phyloP scores from a whole-genome alignment of 2,113 vertebrate species.

The Pavo muticus region DNA sequence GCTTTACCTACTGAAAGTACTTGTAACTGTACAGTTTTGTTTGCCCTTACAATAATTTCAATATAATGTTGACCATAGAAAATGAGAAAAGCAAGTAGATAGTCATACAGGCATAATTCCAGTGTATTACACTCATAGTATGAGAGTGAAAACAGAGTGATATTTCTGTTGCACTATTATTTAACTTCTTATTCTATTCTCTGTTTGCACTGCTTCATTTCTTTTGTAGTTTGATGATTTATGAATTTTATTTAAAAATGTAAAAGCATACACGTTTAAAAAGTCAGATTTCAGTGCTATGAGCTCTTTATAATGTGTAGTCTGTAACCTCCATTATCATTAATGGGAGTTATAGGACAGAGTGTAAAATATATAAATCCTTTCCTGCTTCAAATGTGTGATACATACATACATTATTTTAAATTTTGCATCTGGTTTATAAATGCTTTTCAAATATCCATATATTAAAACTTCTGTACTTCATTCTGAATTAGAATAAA shows the following conservation, averaged over 20 bases:
- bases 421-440: not conserved
- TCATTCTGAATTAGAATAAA: not conserved
- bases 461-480: not conserved
- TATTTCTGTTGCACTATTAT: constrained; percentile 29
- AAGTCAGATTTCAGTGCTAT: not conserved
- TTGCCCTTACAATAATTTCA: constrained; percentile 68
- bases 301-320: not conserved
- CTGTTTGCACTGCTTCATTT: not conserved
- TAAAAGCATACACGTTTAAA: not conserved
- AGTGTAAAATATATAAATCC: not conserved
- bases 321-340: not conserved
- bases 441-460: constrained; percentile 23
- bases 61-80: constrained; percentile 69
- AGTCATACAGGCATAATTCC: constrained; percentile 52
- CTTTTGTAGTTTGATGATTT: not conserved
- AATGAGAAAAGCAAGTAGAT: constrained; percentile 72
- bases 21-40: constrained; percentile 53
- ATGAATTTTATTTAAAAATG: constrained; percentile 8
- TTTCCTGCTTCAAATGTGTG: not conserved
- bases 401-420: not conserved
- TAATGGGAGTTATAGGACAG: not conserved
- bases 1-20: constrained; percentile 68
- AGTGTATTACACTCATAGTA: not conserved
- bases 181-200: constrained; percentile 27
- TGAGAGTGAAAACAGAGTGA: constrained; percentile 43